Evolutionary conservation across 2,888 invertebrate species (phyloP), one percentile per base, ranked within the genome.

Genomic region (Amphimallon solstitiale): DNA sequence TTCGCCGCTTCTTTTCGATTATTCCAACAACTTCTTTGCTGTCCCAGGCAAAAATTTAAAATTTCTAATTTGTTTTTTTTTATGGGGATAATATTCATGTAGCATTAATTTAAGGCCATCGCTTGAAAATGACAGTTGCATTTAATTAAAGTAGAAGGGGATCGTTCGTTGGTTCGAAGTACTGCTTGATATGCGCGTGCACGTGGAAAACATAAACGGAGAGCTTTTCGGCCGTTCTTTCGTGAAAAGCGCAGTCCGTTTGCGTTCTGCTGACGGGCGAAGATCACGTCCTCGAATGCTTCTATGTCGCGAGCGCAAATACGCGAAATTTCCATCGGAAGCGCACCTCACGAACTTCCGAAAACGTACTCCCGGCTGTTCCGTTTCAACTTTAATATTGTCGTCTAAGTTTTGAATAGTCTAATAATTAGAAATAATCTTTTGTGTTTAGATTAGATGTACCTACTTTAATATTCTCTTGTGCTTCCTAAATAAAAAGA

Each of bases 81-180:
- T 29, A 29, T 29, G 9, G 29, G 29, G 29, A n/a, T 9, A 29
- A 29, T 49, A 29, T 12, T 6, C 23, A 10, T 17, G 35, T 12
- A 35, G 35, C 51, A 15, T 51, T 51, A 51, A 51, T 17, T 51
- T 51, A 51, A 17, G 15, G 17, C n/a, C 17, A 51, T 51, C 34
- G 35, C 51, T 34, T 34, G 35, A 37, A 51, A 51, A n/a, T 35
- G 51, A 51, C 51, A 51, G 51, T 35, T 35, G 51, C 35, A 15
- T 35, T 35, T 51, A 51, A 51, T 51, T 51, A 51, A 51, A 51
- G 35, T 51, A 35, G 51, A 35, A 51, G 35, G 34, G 51, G 51
- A 17, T n/a, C 7, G 35, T 15, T 10, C 10, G 29, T 29, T 29
- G 9, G 17, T 49, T 49, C n/a, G n/a, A n/a, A n/a, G n/a, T n/a